phyloP scores from a whole-genome alignment of 2,797 vertebrate species.

The Cuculus canorus region DNA sequence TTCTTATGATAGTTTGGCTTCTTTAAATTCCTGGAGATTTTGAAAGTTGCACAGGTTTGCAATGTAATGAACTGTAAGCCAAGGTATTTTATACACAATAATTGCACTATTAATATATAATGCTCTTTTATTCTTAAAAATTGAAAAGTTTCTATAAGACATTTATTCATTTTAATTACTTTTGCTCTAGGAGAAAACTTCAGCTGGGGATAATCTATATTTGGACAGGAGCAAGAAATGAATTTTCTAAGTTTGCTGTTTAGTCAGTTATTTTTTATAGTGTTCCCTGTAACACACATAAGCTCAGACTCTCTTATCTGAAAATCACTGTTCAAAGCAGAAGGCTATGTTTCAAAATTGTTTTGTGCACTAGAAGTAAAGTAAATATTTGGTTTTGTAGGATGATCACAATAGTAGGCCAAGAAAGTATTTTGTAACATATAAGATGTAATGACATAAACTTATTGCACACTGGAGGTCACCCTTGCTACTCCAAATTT shows the following conservation, averaged over 20 bases:
- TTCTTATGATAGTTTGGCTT: not conserved
- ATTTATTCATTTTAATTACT: not conserved
- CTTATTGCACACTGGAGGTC: slow-evolving; percentile 80
- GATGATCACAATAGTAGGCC: not conserved
- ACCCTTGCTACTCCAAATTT: slow-evolving; percentile 79
- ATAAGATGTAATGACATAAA: slow-evolving; percentile 70
- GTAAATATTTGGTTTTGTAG: slow-evolving; percentile 1
- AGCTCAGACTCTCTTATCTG: not conserved
- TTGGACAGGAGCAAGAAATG: not conserved
- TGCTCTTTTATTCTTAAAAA: not conserved
- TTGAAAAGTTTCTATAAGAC: not conserved
- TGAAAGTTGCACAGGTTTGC: not conserved
- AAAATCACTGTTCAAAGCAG: not conserved
- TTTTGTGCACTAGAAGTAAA: not conserved
- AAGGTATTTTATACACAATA: not conserved
- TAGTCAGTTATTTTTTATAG: not conserved
- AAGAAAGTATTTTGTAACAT: slow-evolving; percentile 5
- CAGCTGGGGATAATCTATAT: not conserved
- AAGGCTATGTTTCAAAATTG: slow-evolving; percentile 5
- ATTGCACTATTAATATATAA: not conserved
- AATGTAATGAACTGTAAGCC: not conserved
- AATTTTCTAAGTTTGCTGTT: slow-evolving; percentile 1
- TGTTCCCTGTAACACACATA: not conserved
- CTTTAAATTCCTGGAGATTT: slow-evolving; percentile 29
- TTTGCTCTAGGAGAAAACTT: not conserved